A percentile compares a stretch with the other conserved stretches of the same genome.
These are phyloP conservation scores for Synergus umbraculus DNA, from an alignment of 2,888 invertebrate genomes.

Conservation along the genomic window DNA sequence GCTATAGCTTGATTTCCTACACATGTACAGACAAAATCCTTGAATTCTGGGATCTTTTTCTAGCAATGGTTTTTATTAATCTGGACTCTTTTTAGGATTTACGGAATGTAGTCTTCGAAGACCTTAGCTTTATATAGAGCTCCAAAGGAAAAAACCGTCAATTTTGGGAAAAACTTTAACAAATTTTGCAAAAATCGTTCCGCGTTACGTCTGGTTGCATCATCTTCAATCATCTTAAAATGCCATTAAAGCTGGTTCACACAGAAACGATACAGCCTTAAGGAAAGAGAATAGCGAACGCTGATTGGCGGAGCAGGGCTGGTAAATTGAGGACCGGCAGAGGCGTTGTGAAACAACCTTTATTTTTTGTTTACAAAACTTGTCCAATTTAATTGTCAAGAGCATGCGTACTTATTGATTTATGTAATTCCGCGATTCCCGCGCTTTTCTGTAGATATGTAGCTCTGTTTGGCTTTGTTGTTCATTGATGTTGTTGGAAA, in stretches of 20 bases:
- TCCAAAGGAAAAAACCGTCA: background rate
- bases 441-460: too few relatives aligned
- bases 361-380: too few relatives aligned
- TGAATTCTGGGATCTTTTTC: background rate
- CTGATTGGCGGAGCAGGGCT: background rate
- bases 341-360: too few relatives aligned
- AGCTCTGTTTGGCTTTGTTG: too few relatives aligned
- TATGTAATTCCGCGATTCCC: too few relatives aligned
- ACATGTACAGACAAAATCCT: conserved; percentile 3
- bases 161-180: background rate
- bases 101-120: background rate
- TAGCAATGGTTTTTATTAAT: background rate
- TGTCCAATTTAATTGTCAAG: too few relatives aligned
- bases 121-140: background rate
- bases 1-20: background rate
- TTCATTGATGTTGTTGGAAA: too few relatives aligned
- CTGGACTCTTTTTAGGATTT: background rate
- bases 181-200: background rate
- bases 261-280: background rate
- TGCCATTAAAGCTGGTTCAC: background rate
- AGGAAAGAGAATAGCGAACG: background rate
- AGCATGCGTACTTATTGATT: too few relatives aligned
- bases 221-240: conserved; percentile 17
- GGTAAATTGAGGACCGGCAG: too few relatives aligned
- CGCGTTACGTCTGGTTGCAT: conserved; percentile 32